Evolutionary conservation across 2,113 vertebrate species (phyloP), one percentile per base, ranked within the genome.

Genomic region (Lophochroa leadbeateri): DNA sequence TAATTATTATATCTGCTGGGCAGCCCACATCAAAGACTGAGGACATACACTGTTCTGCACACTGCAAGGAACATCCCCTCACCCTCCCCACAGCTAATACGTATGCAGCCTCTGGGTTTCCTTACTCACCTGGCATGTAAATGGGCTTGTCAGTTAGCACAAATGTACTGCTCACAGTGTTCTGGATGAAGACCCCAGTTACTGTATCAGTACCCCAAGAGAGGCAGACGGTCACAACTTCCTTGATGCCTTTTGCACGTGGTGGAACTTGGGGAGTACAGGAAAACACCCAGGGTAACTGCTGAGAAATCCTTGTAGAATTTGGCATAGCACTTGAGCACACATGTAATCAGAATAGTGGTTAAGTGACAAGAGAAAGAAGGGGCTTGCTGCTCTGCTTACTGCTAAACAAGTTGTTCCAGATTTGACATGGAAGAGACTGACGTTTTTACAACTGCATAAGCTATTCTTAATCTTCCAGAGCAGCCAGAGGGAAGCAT

Each of bases 61-160:
- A 17, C n/a, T 21, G 39, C 27, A 33, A 53, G 44, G 33, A 68
- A 60, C 63, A 52, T 14, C 43, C 11, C 29, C 33, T 28, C 50
- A 21, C 17, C 15, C 18, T 37, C n/a, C 28, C 52, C 16, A 4
- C 52, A 67, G 63, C 20, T 67, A 19, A 61, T 6, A 41, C 31
- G 15, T 27, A 28, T 23, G 25, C 24, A 27, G 29, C 11, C 35
- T 33, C 6, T 10, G 31, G 44, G 80, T 82, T 65, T 71, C 84
- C 37, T 20, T 61, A 19, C 25, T 44, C 43, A 39, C 71, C 79
- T 9, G 89, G 77, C 17, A 27, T 63, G 20, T 95, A 92, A 52
- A 93, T 4, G 8, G 91, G 67, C 69, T 96, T 87, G 69, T 95
- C 95, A 9, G 82, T 97, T 75, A 96, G 95, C 31, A 97, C 46